These are phyloP conservation scores for Ptycholaimellus sp. DNA, from an alignment of 2,888 invertebrate species.

Conservation along the genomic window DNA sequence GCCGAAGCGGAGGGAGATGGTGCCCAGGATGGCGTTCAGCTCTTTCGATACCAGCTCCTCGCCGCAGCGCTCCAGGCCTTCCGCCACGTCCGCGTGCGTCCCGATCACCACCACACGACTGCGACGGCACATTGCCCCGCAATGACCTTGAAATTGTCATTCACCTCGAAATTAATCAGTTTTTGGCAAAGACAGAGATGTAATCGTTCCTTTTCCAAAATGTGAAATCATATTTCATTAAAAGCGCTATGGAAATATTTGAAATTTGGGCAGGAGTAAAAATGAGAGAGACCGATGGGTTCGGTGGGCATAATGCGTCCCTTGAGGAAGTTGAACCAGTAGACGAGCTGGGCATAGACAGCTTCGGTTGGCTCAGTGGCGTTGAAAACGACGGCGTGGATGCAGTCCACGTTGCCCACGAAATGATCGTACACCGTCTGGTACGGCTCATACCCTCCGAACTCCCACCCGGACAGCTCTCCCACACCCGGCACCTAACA, in stretches of 20 bases:
- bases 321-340: slow-evolving; percentile 50
- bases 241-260: no score
- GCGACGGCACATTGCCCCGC: slow-evolving; percentile 35
- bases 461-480: slow-evolving; percentile 46
- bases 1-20: slow-evolving; percentile 31
- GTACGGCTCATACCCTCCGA: slow-evolving; percentile 50
- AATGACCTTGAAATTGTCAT: slow-evolving; percentile 31
- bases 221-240: no score
- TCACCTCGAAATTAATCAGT: background rate
- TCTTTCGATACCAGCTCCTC: slow-evolving; percentile 39
- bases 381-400: slow-evolving; percentile 43
- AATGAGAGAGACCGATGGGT: slow-evolving; percentile 34
- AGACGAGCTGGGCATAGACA: slow-evolving; percentile 33
- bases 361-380: slow-evolving; percentile 40
- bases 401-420: slow-evolving; percentile 38
- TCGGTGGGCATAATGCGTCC: slow-evolving; percentile 39
- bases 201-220: no score
- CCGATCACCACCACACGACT: slow-evolving; percentile 39
- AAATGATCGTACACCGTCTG: slow-evolving; percentile 44
- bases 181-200: no score
- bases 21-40: slow-evolving; percentile 31
- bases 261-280: background rate
- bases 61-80: slow-evolving; percentile 18
- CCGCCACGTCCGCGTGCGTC: slow-evolving; percentile 33
- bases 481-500: slow-evolving; percentile 35